Evolutionary conservation across 2,797 vertebrate genomes (phyloP), one percentile per base, ranked within the genome.

Genomic region (Sternarchorhynchus goeldii): DNA sequence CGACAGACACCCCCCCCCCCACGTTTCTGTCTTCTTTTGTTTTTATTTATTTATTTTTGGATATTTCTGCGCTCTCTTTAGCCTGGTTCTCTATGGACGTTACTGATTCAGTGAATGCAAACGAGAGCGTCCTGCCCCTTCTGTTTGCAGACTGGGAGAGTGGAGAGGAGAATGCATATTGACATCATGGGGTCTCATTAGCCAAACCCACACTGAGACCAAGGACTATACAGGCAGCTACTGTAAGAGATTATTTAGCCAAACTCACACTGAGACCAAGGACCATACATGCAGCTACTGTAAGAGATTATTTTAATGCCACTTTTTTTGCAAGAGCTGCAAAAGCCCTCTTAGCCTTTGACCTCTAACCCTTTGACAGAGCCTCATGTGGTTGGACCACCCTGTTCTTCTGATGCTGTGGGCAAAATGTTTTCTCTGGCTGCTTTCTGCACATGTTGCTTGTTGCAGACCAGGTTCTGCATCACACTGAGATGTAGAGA

Each of bases 81-180:
- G 39, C 67, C 29, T 31, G 70, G 82, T 70, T 90, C 88, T 90
- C 87, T 85, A 82, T 89, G 91, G 91, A 92, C 86, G 80, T 84
- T 84, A 81, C 87, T 84, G 89, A 90, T 89, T 92, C 91, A 90
- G 88, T 82, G 86, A 85, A 90, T 92, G 89, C 88, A 91, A 91
- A 92, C 91, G 82, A 91, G 85, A 80, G 86, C 59, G 34, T 71
- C 25, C 45, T 85, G 77, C 83, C 57, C 78, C 41, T 41, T 57
- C 60, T 85, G 74, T 85, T 85, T 83, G 81, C 86, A 80, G 84
- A 81, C 80, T 81, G 85, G 84, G 86, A 81, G 83, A 81, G 84
- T 81, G 84, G 81, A 76, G 77, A 76, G 72, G 55, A 62, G 65
- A 76, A 50, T 86, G 86, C 75, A 76, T 86, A 84, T 86, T 88